Percentiles rank a stretch among this genome's conserved stretches.
phyloP scores from a whole-genome alignment of 2,113 vertebrate genomes.

The Cavia porcellus region DNA sequence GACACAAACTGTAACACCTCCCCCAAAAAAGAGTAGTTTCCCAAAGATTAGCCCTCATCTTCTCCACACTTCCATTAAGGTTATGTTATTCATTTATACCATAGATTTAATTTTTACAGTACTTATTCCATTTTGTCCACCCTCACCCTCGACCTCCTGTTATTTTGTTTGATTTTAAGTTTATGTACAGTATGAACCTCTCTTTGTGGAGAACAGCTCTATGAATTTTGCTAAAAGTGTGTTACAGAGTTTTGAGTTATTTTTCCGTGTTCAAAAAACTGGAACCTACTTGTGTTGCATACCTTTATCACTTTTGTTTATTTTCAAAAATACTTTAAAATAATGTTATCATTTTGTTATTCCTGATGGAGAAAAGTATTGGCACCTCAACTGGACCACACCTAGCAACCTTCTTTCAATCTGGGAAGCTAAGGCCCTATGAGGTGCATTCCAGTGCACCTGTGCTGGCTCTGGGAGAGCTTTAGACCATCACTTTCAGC shows the following conservation, averaged over 20 bases:
- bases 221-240: background rate
- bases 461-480: too few relatives aligned
- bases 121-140: background rate
- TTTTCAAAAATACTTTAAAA: constrained; percentile 54
- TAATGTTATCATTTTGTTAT: constrained; percentile 16
- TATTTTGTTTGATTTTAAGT: background rate
- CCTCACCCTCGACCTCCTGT: too few relatives aligned
- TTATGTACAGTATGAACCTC: background rate
- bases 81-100: background rate
- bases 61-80: background rate
- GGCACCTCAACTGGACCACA: background rate
- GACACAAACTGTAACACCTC: too few relatives aligned
- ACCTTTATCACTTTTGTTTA: constrained; percentile 21
- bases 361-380: background rate
- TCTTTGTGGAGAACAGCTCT: background rate
- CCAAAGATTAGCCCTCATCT: background rate
- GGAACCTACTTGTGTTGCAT: constrained; percentile 11
- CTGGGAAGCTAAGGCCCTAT: too few relatives aligned
- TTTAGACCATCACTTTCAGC: too few relatives aligned
- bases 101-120: background rate
- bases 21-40: background rate
- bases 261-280: constrained; percentile 45
- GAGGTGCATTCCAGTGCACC: too few relatives aligned
- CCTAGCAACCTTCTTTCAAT: too few relatives aligned
- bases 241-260: background rate